These are phyloP conservation scores for Drosophila nikananu DNA, from an alignment of 1,140 invertebrate genomes.

Conservation along the genomic window DNA sequence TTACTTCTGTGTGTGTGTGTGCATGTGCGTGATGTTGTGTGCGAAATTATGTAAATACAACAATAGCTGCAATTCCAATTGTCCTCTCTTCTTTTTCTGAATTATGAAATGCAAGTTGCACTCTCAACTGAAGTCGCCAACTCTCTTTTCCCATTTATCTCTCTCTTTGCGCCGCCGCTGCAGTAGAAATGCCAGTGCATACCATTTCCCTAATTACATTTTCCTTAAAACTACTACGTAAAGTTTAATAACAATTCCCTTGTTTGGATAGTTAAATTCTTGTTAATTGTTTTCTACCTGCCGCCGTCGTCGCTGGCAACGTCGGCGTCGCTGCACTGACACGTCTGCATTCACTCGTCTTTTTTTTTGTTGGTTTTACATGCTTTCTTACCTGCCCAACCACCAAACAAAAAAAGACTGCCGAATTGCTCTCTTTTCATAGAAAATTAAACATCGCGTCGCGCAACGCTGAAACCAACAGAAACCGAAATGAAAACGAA, in stretches of 20 bases:
- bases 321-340: constrained; percentile 35
- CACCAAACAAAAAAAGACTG: constrained; percentile 31
- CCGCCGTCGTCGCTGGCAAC: constrained; percentile 10
- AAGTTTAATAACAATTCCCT: constrained; percentile 19
- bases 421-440: constrained; percentile 62
- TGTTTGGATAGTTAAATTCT: constrained; percentile 11
- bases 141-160: constrained; percentile 3
- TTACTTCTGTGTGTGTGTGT: constrained; percentile 25
- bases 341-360: constrained; percentile 46
- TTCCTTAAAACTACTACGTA: background rate
- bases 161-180: constrained; percentile 29
- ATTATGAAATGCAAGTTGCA: constrained; percentile 55
- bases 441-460: constrained; percentile 58
- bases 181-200: constrained; percentile 58
- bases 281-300: constrained; percentile 8
- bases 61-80: constrained; percentile 69
- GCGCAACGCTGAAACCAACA: constrained; percentile 32
- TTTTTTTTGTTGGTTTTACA: constrained; percentile 26
- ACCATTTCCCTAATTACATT: constrained; percentile 21
- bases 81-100: constrained; percentile 44
- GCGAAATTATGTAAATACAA: constrained; percentile 80
- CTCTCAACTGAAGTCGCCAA: constrained; percentile 6
- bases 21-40: constrained; percentile 39
- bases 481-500: constrained; percentile 35
- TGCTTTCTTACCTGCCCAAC: constrained; percentile 61